Percentiles rank a stretch among this genome's conserved stretches.
Conservation (phyloP, 2,797 vertebrate genomes). For the Acanthurus leucopareius region DNA sequence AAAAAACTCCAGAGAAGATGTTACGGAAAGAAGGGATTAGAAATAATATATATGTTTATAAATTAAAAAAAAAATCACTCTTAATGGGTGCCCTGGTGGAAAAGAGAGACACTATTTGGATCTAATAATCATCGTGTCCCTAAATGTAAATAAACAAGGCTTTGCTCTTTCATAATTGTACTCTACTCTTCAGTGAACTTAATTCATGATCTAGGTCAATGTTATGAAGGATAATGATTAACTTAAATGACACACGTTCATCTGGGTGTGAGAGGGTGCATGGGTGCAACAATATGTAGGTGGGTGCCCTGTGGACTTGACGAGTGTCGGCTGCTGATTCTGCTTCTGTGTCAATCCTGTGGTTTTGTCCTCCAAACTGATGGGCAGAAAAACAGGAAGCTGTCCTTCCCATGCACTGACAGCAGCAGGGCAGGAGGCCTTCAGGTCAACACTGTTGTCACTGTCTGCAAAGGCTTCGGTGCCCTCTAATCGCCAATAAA, state of each 20-base stretch:
- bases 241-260: slow-evolving; percentile 18
- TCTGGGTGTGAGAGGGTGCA: slow-evolving; percentile 8
- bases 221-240: slow-evolving; percentile 32
- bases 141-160: background rate
- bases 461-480: slow-evolving; percentile 31
- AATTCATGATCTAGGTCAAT: background rate
- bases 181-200: background rate
- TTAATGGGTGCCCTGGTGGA: background rate
- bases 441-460: slow-evolving; percentile 54
- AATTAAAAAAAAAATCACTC: background rate
- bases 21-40: too few species aligned
- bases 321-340: slow-evolving; percentile 41
- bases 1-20: too few species aligned
- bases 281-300: slow-evolving; percentile 12
- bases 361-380: slow-evolving; percentile 70
- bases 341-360: slow-evolving; percentile 48
- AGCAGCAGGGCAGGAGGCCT: slow-evolving; percentile 60
- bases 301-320: slow-evolving; percentile 13
- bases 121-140: background rate
- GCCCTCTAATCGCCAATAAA: slow-evolving; percentile 29
- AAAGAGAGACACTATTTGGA: background rate
- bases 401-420: slow-evolving; percentile 77
- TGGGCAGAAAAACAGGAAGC: slow-evolving; percentile 86
- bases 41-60: too few species aligned
- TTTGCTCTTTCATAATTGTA: background rate